A percentile compares a stretch with the other conserved stretches of the same genome.
Evolutionary conservation across 2,888 invertebrate genomes (phyloP).

Genomic region (Lutraria lutraria): DNA sequence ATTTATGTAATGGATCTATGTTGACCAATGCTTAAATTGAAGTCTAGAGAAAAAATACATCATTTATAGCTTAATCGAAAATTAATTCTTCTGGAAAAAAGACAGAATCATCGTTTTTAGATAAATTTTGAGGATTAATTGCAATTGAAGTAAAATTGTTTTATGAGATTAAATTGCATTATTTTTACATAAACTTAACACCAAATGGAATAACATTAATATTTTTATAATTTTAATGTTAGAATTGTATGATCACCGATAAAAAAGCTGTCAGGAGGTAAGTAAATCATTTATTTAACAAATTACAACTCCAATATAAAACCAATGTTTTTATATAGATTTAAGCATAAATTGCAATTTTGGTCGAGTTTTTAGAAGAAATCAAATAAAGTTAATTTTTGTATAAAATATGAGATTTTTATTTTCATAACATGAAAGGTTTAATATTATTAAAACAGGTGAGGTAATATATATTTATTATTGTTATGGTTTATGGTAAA

Average conservation of each 20-base stretch:
- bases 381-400: not conserved
- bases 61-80: too few species aligned
- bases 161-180: not conserved
- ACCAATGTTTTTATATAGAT: too few species aligned
- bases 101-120: not conserved
- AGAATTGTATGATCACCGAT: too few species aligned
- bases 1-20: constrained; percentile 27
- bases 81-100: not conserved
- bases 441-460: not conserved
- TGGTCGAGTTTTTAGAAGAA: not conserved
- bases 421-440: not conserved
- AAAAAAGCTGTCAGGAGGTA: too few species aligned
- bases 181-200: not conserved
- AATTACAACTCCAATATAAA: too few species aligned
- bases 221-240: not conserved
- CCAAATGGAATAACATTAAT: not conserved
- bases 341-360: not conserved
- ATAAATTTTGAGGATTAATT: constrained; percentile 4
- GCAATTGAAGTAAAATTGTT: not conserved
- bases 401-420: not conserved
- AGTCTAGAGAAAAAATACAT: not conserved
- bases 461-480: not conserved
- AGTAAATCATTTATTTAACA: too few species aligned
- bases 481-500: too few species aligned
- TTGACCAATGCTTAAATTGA: constrained; percentile 16